phyloP scores from a whole-genome alignment of 53 echinoderm and acorn worm species.

The Crossaster papposus region DNA sequence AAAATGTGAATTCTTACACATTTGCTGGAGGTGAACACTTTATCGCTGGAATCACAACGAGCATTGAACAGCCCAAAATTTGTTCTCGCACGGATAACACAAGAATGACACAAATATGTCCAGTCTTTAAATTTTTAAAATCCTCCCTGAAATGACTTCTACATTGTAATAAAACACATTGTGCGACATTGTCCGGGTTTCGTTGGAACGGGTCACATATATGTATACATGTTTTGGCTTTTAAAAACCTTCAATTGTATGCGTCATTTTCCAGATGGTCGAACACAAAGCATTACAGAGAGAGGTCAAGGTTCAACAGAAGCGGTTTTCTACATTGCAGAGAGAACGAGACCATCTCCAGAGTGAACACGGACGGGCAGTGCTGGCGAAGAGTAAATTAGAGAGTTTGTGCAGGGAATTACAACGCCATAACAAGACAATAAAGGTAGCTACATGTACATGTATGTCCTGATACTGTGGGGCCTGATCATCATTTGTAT shows the following conservation, averaged over 20 bases:
- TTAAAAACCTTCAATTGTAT: background rate
- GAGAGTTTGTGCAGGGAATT: slow-evolving; percentile 96
- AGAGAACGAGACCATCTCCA: slow-evolving; percentile 94
- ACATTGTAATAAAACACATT: too few relatives aligned
- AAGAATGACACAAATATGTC: too few relatives aligned
- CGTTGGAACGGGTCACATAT: too few relatives aligned
- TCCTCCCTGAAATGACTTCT: too few relatives aligned
- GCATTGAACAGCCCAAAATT: too few relatives aligned
- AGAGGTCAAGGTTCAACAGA: slow-evolving; percentile 88
- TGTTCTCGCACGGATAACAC: too few relatives aligned
- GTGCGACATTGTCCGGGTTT: too few relatives aligned
- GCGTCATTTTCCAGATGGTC: slow-evolving; percentile 67
- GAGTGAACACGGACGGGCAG: slow-evolving; percentile 92
- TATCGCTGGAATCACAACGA: too few relatives aligned
- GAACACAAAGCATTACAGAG: slow-evolving; percentile 85
- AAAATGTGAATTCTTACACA: too few relatives aligned
- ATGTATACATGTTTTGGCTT: background rate
- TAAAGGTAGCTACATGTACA: background rate
- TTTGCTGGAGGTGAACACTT: too few relatives aligned
- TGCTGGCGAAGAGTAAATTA: slow-evolving; percentile 96
- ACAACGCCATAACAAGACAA: slow-evolving; percentile 90
- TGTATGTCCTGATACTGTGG: background rate
- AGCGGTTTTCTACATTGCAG: slow-evolving; percentile 80
- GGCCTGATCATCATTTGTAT: background rate
- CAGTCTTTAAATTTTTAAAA: too few relatives aligned